Percentiles rank a stretch among this genome's conserved stretches.
Evolutionary conservation across 2,113 vertebrate genomes (phyloP).

Genomic region (Esox niger): DNA sequence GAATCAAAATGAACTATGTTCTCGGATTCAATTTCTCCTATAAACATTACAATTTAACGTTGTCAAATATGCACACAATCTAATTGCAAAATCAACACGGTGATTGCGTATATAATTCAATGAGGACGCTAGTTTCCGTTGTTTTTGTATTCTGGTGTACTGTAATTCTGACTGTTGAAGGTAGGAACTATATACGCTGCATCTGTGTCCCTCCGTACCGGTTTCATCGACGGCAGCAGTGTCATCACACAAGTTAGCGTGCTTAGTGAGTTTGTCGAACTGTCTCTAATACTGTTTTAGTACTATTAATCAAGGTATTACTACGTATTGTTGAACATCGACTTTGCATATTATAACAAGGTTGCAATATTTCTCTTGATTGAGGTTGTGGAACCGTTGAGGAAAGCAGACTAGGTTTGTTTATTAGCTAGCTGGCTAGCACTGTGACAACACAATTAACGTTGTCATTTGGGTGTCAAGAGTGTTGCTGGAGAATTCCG

Average conservation of each 20-base stretch:
- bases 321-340: neutral
- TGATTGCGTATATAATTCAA: too few species aligned
- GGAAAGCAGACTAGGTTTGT: neutral
- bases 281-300: neutral
- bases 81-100: too few species aligned
- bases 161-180: neutral
- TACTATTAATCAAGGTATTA: neutral
- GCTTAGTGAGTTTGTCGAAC: constrained; percentile 11
- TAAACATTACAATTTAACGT: too few species aligned
- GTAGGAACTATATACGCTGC: constrained; percentile 53
- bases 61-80: too few species aligned
- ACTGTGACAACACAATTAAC: neutral
- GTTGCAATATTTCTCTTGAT: neutral
- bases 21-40: too few species aligned
- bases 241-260: constrained; percentile 54
- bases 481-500: too few species aligned
- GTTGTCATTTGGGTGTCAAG: neutral
- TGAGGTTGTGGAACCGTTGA: neutral
- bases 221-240: constrained; percentile 38
- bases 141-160: neutral
- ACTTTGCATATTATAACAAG: neutral
- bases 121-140: neutral
- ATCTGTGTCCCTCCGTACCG: constrained; percentile 45
- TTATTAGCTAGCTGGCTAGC: neutral
- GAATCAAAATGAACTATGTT: too few species aligned